Evolutionary conservation across 2,113 vertebrate species (phyloP).

Genomic region (Peromyscus polionotus): DNA sequence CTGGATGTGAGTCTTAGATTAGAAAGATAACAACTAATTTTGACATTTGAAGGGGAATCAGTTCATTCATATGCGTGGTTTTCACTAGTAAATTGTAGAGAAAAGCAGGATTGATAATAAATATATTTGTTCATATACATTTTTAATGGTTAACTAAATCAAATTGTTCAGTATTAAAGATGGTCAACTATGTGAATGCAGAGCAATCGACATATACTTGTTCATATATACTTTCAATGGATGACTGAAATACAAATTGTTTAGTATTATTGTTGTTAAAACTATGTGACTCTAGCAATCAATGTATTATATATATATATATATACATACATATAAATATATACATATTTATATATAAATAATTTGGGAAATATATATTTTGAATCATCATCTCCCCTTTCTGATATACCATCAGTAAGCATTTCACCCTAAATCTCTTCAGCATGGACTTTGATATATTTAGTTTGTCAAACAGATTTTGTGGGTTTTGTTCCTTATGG

Average conservation of each 20-base stretch:
- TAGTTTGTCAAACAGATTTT: conserved; percentile 46
- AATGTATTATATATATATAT: neutral
- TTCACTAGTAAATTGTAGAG: neutral
- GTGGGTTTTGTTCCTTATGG: neutral
- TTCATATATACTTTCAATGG: neutral
- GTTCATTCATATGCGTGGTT: neutral
- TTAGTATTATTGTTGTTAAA: neutral
- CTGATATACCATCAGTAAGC: neutral
- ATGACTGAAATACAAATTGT: neutral
- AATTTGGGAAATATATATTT: neutral
- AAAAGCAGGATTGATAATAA: neutral
- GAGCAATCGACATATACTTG: neutral
- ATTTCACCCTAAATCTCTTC: conserved; percentile 29
- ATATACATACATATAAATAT: too few species aligned
- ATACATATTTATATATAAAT: neutral
- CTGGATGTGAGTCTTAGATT: neutral
- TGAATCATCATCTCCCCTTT: neutral
- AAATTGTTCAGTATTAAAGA: conserved; percentile 14
- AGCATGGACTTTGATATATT: conserved; percentile 25
- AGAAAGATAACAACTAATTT: neutral
- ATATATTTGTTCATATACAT: neutral
- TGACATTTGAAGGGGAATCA: neutral
- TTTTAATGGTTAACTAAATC: neutral
- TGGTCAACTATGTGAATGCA: neutral
- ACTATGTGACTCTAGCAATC: neutral